phyloP scores from a whole-genome alignment of 2,888 invertebrate species.

The Clunio marinus region DNA sequence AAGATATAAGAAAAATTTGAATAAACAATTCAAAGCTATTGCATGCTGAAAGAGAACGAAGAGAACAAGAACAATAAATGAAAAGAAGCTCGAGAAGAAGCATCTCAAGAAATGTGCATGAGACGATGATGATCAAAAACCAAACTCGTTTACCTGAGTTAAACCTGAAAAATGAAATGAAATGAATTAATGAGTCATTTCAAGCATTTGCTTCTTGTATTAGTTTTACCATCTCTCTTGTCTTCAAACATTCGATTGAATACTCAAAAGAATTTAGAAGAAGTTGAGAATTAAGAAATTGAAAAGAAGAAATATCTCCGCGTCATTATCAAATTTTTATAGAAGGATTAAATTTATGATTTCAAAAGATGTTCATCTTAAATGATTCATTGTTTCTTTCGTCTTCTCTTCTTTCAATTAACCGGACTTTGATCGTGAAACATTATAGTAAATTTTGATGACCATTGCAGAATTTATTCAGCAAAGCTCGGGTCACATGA shows the following conservation, averaged over 20 bases:
- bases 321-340: too few relatives aligned
- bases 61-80: background rate
- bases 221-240: background rate
- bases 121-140: background rate
- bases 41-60: too few relatives aligned
- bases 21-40: too few relatives aligned
- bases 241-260: background rate
- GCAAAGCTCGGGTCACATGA: background rate
- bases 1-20: background rate
- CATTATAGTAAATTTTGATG: background rate
- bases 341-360: too few relatives aligned
- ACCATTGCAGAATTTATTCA: background rate
- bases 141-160: background rate
- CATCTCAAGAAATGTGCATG: background rate
- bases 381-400: too few relatives aligned
- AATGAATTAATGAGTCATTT: slow-evolving; percentile 1
- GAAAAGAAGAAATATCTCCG: background rate
- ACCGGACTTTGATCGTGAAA: background rate
- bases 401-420: background rate
- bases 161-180: background rate
- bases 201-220: slow-evolving; percentile 1
- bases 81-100: background rate
- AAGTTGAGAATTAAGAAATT: background rate
- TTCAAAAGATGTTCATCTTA: background rate
- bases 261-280: background rate